Evolutionary conservation across 2,797 vertebrate genomes (phyloP).

Genomic region (Onychomys torridus): DNA sequence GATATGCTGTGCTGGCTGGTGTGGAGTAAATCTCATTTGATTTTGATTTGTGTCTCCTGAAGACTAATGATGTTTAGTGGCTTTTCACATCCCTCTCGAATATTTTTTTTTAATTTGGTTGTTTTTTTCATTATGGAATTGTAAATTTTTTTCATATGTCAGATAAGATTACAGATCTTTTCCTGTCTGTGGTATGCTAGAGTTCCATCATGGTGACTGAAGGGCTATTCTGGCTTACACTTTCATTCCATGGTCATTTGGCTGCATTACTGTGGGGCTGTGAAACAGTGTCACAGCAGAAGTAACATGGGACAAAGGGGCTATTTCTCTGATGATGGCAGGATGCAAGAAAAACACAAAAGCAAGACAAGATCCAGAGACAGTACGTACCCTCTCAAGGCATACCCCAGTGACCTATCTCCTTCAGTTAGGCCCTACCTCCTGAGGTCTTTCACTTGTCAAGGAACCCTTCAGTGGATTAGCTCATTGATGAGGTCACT

Average conservation of each 20-base stretch:
- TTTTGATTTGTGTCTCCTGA: constrained; percentile 30
- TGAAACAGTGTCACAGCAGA: too few relatives aligned
- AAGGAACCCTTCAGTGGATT: background rate
- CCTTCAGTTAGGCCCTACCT: too few relatives aligned
- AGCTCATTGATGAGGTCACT: background rate
- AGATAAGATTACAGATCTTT: background rate
- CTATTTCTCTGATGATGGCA: background rate
- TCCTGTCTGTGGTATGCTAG: background rate
- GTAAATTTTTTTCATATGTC: constrained; percentile 5
- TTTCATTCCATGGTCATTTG: background rate
- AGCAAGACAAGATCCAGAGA: background rate
- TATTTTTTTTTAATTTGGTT: constrained; percentile 24
- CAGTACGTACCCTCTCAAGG: too few relatives aligned
- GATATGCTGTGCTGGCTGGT: background rate
- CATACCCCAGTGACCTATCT: too few relatives aligned
- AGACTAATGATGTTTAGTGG: background rate
- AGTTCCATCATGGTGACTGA: background rate
- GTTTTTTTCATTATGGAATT: constrained; percentile 1
- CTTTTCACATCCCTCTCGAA: background rate
- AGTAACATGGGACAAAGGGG: background rate
- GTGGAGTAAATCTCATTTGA: background rate
- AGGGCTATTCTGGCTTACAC: background rate
- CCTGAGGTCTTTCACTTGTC: background rate
- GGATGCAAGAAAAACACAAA: background rate
- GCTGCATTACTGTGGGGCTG: background rate